These are phyloP conservation scores for Hydroisotoma schaefferi DNA, from an alignment of 2,888 invertebrate genomes.

Conservation along the genomic window DNA sequence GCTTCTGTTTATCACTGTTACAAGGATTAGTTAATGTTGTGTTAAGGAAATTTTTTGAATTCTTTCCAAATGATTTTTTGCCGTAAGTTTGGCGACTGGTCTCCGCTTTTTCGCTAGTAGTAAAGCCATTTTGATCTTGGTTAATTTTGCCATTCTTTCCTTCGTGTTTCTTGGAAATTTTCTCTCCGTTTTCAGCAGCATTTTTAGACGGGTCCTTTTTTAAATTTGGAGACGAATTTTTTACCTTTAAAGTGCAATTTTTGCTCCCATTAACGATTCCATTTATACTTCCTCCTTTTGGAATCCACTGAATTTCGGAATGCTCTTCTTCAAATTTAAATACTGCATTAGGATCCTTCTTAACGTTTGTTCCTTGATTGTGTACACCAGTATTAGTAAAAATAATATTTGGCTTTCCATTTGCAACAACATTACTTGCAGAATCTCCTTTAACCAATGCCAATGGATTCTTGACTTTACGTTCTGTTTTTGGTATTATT, in stretches of 20 bases:
- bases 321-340: slow-evolving; percentile 34
- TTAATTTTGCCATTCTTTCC: background rate
- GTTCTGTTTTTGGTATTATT: slow-evolving; percentile 51
- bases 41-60: slow-evolving; percentile 8
- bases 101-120: background rate
- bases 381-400: background rate
- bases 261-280: slow-evolving; percentile 16
- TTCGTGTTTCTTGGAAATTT: background rate
- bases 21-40: background rate
- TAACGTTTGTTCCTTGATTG: slow-evolving; percentile 31
- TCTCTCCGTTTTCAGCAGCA: background rate
- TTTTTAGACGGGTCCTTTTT: background rate
- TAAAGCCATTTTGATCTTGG: background rate
- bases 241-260: slow-evolving; percentile 11
- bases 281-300: slow-evolving; percentile 12
- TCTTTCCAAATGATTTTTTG: slow-evolving; percentile 8
- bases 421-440: background rate
- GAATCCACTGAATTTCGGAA: slow-evolving; percentile 21
- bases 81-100: background rate
- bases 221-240: background rate
- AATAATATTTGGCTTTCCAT: background rate
- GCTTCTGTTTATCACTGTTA: background rate
- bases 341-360: slow-evolving; percentile 51
- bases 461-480: slow-evolving; percentile 50
- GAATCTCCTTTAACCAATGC: slow-evolving; percentile 54